These are phyloP conservation scores for Callocephalon fimbriatum DNA, from an alignment of 2,113 vertebrate genomes.

Conservation along the genomic window DNA sequence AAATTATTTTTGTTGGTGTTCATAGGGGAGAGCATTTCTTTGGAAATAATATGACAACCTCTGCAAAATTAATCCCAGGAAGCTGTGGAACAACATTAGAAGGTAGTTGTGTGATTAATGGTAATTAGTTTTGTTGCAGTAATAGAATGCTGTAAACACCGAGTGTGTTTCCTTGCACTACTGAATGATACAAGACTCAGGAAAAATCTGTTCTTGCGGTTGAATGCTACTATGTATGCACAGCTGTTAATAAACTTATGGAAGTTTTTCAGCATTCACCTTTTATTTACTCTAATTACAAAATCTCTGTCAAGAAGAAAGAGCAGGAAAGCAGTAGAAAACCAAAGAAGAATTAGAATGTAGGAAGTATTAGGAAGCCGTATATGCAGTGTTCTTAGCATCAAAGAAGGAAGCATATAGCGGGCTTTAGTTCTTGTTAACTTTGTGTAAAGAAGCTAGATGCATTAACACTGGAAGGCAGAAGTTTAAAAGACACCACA, in stretches of 20 bases:
- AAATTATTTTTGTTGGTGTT: conserved; percentile 4
- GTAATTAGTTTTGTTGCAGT: conserved; percentile 30
- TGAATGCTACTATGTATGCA: background rate
- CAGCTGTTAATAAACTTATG: conserved; percentile 44
- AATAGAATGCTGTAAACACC: background rate
- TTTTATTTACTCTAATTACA: conserved; percentile 34
- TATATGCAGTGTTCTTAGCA: background rate
- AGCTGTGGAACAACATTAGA: conserved; percentile 30
- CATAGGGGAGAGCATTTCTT: background rate
- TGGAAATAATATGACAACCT: background rate
- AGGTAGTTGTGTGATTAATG: background rate
- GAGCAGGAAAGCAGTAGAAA: background rate
- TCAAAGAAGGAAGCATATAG: background rate
- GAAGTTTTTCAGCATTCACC: background rate
- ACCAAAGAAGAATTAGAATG: background rate
- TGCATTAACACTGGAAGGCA: background rate
- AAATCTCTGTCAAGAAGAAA: background rate
- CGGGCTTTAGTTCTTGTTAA: background rate
- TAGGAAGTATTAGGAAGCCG: background rate
- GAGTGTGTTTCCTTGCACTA: background rate
- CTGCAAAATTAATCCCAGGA: conserved; percentile 9
- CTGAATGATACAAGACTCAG: background rate
- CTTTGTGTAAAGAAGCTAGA: background rate
- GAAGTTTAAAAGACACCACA: background rate
- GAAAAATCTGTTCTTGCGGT: conserved; percentile 9